These are phyloP conservation scores for Sinodicranocentrus sp. DNA, from an alignment of 2,888 invertebrate genomes.

Conservation along the genomic window DNA sequence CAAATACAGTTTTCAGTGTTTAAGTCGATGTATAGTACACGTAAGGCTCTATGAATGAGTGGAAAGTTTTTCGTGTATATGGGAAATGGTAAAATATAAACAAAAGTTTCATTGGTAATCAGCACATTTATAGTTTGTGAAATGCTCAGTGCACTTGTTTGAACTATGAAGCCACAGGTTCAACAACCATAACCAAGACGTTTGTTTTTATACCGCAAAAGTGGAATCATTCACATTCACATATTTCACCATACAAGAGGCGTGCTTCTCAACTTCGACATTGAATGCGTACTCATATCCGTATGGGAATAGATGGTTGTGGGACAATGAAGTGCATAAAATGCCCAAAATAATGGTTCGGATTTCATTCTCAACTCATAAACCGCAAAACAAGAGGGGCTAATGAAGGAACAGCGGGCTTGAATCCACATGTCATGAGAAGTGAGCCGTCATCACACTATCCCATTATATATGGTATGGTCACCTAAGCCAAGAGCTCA, in stretches of 20 bases:
- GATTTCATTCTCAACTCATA: conserved; percentile 58
- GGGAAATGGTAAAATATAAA: too few species aligned
- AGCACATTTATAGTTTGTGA: conserved; percentile 17
- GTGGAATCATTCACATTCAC: background rate
- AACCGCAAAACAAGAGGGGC: conserved; percentile 67
- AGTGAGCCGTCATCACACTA: conserved; percentile 57
- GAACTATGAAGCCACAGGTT: conserved; percentile 62
- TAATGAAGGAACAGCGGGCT: conserved; percentile 52
- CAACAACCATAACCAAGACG: conserved; percentile 58
- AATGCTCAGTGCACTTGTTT: conserved; percentile 47
- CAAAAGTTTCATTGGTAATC: too few species aligned
- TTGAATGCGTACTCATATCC: background rate
- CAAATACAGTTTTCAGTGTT: too few species aligned
- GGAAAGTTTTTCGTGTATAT: background rate
- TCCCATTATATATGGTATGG: background rate
- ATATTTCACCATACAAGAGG: conserved; percentile 10
- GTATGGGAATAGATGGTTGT: background rate
- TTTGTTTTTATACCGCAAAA: conserved; percentile 11
- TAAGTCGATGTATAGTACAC: too few species aligned
- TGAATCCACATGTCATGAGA: conserved; percentile 56
- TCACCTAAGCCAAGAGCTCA: conserved; percentile 16
- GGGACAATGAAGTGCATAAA: conserved; percentile 52
- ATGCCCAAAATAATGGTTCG: conserved; percentile 53
- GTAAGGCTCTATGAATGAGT: conserved; percentile 6
- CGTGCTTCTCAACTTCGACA: conserved; percentile 16